phyloP scores from a whole-genome alignment of 2,888 invertebrate genomes.

The Athripsodes cinereus region DNA sequence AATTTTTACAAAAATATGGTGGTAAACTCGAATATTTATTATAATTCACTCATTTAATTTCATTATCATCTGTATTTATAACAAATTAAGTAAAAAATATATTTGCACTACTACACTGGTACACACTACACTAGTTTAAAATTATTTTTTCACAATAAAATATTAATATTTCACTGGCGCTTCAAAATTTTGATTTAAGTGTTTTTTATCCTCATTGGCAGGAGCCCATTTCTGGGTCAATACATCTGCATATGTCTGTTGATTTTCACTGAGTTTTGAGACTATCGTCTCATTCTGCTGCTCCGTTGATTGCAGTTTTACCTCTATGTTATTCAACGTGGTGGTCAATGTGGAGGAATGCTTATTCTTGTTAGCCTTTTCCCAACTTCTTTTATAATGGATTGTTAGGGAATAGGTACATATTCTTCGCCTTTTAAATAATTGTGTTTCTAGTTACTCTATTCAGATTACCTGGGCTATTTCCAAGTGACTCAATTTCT shows the following conservation, averaged over 20 bases:
- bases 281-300: not conserved
- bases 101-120: no score
- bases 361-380: not conserved
- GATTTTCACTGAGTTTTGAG: not conserved
- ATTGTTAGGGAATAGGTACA: not conserved
- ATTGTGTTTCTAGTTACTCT: not conserved
- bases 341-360: not conserved
- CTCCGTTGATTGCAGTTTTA: not conserved
- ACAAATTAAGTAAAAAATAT: no score
- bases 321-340: not conserved
- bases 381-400: not conserved
- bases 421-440: not conserved
- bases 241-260: not conserved
- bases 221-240: not conserved
- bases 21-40: no score
- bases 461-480: no score
- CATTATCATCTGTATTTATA: no score
- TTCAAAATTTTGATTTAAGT: constrained; percentile 7
- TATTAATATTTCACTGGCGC: no score
- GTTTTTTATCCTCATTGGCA: constrained; percentile 1
- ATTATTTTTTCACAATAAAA: no score
- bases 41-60: no score
- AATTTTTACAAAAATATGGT: no score
- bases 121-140: no score
- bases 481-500: not conserved